Evolutionary conservation across 2,797 vertebrate genomes (phyloP).

Genomic region (Siniperca undulata): DNA sequence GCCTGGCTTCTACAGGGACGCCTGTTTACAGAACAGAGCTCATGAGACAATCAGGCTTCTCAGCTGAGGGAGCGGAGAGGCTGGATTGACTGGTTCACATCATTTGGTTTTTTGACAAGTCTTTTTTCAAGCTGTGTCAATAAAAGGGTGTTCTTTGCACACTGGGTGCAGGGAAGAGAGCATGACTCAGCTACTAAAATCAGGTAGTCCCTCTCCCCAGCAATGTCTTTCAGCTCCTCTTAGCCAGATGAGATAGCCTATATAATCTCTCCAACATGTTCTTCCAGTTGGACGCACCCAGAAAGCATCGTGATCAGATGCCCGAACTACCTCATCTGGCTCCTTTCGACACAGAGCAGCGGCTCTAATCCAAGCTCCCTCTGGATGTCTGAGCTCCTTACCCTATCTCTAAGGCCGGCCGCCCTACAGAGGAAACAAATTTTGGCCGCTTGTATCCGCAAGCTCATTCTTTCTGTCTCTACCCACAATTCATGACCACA

Average conservation of each 20-base stretch:
- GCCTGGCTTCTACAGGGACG: slow-evolving; percentile 35
- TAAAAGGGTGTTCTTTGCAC: slow-evolving; percentile 50
- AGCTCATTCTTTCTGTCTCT: neutral
- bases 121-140: slow-evolving; percentile 50
- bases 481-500: neutral
- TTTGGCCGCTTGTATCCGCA: neutral
- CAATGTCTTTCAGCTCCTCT: neutral
- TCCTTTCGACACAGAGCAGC: too few species aligned
- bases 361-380: neutral
- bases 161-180: slow-evolving; percentile 17
- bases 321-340: neutral
- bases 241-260: neutral
- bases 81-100: slow-evolving; percentile 58
- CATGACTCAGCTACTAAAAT: slow-evolving; percentile 46
- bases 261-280: neutral
- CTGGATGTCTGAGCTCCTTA: neutral
- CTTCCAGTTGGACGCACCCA: neutral
- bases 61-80: slow-evolving; percentile 31
- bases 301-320: neutral
- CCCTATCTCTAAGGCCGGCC: neutral
- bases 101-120: slow-evolving; percentile 53
- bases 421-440: neutral
- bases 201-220: slow-evolving; percentile 17
- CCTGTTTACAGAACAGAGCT: slow-evolving; percentile 63
- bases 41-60: slow-evolving; percentile 58